phyloP scores from a whole-genome alignment of 1,140 invertebrate species.

The Homarus americanus region DNA sequence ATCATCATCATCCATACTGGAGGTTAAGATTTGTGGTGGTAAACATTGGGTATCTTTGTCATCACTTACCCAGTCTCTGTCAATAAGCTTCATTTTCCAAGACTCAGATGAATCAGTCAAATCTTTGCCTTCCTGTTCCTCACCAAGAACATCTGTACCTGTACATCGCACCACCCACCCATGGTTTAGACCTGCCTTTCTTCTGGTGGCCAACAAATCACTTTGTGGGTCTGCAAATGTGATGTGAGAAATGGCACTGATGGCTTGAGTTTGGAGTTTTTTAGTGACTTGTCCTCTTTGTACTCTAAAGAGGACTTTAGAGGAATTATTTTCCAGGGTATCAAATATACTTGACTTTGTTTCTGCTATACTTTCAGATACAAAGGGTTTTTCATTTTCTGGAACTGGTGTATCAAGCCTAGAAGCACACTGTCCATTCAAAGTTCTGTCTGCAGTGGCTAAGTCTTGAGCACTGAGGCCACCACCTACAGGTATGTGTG shows the following conservation, averaged over 20 bases:
- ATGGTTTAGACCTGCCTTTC: conserved; percentile 19
- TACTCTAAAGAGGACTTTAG: background rate
- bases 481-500: background rate
- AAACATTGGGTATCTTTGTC: background rate
- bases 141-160: background rate
- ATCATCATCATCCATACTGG: background rate
- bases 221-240: background rate
- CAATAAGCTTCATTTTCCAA: conserved; percentile 60
- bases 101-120: background rate
- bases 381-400: background rate
- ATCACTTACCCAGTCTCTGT: conserved; percentile 37
- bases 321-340: background rate
- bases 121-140: background rate
- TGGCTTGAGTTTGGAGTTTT: background rate
- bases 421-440: background rate
- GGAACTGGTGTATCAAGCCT: background rate
- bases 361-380: background rate
- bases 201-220: conserved; percentile 8
- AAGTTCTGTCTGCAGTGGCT: background rate
- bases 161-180: conserved; percentile 57
- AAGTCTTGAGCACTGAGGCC: background rate
- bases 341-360: conserved; percentile 23
- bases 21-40: background rate
- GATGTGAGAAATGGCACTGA: conserved; percentile 11
- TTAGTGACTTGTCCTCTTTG: background rate